A percentile compares a stretch with the other conserved stretches of the same genome.
phyloP scores from a whole-genome alignment of 2,113 vertebrate genomes.

The Saguinus imperator region DNA sequence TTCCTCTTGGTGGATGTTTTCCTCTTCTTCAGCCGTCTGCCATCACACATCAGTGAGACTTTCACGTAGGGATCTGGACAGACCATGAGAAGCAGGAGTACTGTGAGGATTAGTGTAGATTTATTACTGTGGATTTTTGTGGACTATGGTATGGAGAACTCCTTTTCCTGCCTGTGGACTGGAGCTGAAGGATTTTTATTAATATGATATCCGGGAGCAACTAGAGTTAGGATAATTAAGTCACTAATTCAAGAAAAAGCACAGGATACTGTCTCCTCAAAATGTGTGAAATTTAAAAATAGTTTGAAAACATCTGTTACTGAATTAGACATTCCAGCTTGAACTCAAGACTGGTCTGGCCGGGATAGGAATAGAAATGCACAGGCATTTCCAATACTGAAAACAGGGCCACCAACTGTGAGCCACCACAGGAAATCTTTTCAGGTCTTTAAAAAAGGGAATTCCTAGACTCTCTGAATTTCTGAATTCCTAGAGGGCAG shows the following conservation, averaged over 20 bases:
- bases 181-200: slow-evolving; percentile 58
- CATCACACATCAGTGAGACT: slow-evolving; percentile 98
- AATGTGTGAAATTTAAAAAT: slow-evolving; percentile 64
- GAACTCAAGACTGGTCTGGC: not conserved
- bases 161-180: slow-evolving; percentile 4
- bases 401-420: not conserved
- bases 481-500: not conserved
- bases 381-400: not conserved
- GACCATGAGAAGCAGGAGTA: slow-evolving; percentile 69
- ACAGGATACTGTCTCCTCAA: slow-evolving; percentile 50
- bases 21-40: slow-evolving; percentile 96
- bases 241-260: slow-evolving; percentile 69
- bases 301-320: slow-evolving; percentile 65
- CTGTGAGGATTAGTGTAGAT: slow-evolving; percentile 52
- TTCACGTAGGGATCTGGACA: slow-evolving; percentile 97
- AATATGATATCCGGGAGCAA: not conserved
- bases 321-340: slow-evolving; percentile 19
- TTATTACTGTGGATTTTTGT: not conserved
- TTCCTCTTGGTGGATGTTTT: slow-evolving; percentile 99
- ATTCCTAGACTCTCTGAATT: not conserved
- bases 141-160: not conserved
- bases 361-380: not conserved
- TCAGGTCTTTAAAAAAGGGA: not conserved
- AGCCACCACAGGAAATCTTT: not conserved
- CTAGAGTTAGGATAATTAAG: slow-evolving; percentile 65